Percentiles rank a stretch among this genome's conserved stretches.
Evolutionary conservation across 1,140 invertebrate genomes (phyloP).

Genomic region (Matsumurasca onukii): DNA sequence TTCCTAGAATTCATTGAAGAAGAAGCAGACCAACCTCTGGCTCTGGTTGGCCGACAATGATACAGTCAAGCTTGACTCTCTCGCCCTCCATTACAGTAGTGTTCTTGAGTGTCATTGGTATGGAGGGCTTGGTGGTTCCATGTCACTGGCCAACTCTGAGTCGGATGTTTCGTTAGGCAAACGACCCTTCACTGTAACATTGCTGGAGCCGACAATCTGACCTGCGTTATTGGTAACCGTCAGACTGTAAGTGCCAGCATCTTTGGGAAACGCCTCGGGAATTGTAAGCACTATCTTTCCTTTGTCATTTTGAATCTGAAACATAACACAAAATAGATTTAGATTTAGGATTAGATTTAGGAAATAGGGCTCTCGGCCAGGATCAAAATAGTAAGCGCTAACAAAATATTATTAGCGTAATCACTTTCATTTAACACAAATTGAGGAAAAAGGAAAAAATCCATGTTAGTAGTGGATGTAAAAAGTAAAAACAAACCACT

Average conservation of each 20-base stretch:
- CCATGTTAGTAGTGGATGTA: too few relatives aligned
- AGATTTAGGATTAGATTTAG: too few relatives aligned
- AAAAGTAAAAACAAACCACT: too few relatives aligned
- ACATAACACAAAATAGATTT: slow-evolving; percentile 28
- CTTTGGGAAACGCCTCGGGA: slow-evolving; percentile 67
- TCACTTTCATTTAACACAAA: too few relatives aligned
- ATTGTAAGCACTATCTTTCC: slow-evolving; percentile 63
- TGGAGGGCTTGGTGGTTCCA: slow-evolving; percentile 69
- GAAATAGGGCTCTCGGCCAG: too few relatives aligned
- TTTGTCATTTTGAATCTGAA: slow-evolving; percentile 60
- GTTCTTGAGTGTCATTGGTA: slow-evolving; percentile 71
- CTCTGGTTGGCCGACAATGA: slow-evolving; percentile 82
- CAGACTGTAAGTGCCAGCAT: slow-evolving; percentile 67
- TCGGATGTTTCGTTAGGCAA: slow-evolving; percentile 72
- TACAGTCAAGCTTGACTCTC: slow-evolving; percentile 70
- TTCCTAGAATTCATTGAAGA: too few relatives aligned
- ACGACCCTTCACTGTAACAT: slow-evolving; percentile 68
- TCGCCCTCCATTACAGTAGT: slow-evolving; percentile 68
- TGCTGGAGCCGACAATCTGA: slow-evolving; percentile 61
- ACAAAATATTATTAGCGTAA: too few relatives aligned
- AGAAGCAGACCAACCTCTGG: slow-evolving; percentile 62
- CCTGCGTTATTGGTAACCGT: slow-evolving; percentile 64
- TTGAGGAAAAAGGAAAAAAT: too few relatives aligned
- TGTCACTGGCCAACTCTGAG: slow-evolving; percentile 67
- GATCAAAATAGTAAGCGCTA: too few relatives aligned